phyloP scores from a whole-genome alignment of 30 jellyfish, hydroid and myxozoan genomes.

The Haliclystus octoradiatus region DNA sequence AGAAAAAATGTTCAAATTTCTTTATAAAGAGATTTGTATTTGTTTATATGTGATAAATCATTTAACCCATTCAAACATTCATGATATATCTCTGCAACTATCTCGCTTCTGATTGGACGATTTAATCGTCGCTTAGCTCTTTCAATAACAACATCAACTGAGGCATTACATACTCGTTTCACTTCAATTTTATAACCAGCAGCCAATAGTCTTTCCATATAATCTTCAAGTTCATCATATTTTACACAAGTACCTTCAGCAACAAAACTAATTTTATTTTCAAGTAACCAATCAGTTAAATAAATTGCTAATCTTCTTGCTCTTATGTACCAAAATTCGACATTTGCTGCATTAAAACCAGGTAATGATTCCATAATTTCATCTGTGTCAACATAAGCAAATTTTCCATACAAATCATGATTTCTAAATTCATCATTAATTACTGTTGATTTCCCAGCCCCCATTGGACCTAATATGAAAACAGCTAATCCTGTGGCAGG shows the following conservation, averaged over 20 bases:
- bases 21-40: conserved; percentile 26
- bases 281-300: conserved; percentile 91
- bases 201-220: conserved; percentile 54
- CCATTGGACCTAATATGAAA: conserved; percentile 96
- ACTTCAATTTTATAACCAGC: conserved; percentile 73
- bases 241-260: conserved; percentile 99
- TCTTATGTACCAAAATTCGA: conserved; percentile 57
- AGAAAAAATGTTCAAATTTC: too few species aligned
- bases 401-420: conserved; percentile 34
- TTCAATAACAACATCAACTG: conserved; percentile 41
- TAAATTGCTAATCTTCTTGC: conserved; percentile 76
- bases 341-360: conserved; percentile 70
- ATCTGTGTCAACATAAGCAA: conserved; percentile 95
- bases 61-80: conserved; percentile 54
- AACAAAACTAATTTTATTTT: conserved; percentile 70
- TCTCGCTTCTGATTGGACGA: conserved; percentile 55
- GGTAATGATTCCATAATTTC: conserved; percentile 81
- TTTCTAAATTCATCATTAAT: conserved; percentile 42
- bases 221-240: conserved; percentile 63
- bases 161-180: conserved; percentile 24
- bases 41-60: conserved; percentile 39
- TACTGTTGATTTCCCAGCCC: conserved; percentile 85
- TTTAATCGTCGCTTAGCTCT: conserved; percentile 49
- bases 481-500: conserved; percentile 55
- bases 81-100: conserved; percentile 50